Evolutionary conservation across 2,888 invertebrate species (phyloP).

Genomic region (Crepidodera aurea): DNA sequence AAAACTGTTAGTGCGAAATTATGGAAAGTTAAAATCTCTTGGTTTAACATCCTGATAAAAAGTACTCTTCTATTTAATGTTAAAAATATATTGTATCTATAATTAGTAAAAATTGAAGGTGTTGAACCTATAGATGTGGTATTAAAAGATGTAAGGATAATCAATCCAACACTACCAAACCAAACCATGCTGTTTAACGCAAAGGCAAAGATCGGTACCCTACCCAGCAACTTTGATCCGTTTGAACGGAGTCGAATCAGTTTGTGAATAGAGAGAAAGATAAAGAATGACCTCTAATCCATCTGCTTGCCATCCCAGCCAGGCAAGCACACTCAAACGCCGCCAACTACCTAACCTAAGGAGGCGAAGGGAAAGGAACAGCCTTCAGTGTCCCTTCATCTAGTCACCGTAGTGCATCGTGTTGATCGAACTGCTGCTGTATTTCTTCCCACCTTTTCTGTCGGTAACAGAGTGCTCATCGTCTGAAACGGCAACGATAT

Average conservation of each 20-base stretch:
- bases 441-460: conserved; percentile 41
- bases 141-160: no score
- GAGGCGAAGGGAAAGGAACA: conserved; percentile 6
- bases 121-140: no score
- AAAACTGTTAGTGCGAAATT: no score
- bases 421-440: conserved; percentile 18
- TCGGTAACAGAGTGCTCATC: conserved; percentile 37
- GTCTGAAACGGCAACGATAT: conserved; percentile 33
- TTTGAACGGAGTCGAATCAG: conserved; percentile 20
- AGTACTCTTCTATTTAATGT: no score
- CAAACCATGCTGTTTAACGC: no score
- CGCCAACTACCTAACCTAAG: background rate
- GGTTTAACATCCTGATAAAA: no score
- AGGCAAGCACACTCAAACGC: conserved; percentile 9
- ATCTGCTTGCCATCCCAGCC: conserved; percentile 20
- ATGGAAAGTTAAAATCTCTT: no score
- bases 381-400: conserved; percentile 33
- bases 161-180: no score
- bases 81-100: no score
- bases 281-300: conserved; percentile 18
- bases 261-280: conserved; percentile 2
- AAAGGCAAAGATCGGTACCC: background rate
- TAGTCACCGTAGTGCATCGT: conserved; percentile 19
- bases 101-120: no score
- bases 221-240: conserved; percentile 9